Evolutionary conservation across 2,797 vertebrate genomes (phyloP).

Genomic region (Esox masquinongy): DNA sequence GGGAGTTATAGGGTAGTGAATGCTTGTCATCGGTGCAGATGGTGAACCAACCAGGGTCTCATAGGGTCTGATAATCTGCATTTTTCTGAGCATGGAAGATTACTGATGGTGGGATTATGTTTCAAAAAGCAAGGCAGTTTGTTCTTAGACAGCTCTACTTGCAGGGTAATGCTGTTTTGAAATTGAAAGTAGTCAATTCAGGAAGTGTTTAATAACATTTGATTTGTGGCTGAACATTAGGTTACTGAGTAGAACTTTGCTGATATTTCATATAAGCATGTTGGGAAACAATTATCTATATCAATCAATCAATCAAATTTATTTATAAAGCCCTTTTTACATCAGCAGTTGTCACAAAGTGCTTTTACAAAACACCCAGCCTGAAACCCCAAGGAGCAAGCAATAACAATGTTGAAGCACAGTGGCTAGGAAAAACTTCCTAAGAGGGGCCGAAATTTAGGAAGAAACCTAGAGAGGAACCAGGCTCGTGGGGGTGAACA

Average conservation of each 20-base stretch:
- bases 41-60: constrained; percentile 12
- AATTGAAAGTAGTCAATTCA: no score
- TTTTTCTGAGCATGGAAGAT: constrained; percentile 51
- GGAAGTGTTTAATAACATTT: neutral
- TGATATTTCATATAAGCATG: neutral
- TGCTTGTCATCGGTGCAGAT: constrained; percentile 41
- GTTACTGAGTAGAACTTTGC: constrained; percentile 3
- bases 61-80: constrained; percentile 37
- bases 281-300: neutral
- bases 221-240: neutral
- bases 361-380: no score
- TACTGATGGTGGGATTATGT: constrained; percentile 50
- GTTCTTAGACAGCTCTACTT: neutral
- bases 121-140: constrained; percentile 25
- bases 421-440: no score
- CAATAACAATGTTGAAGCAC: no score
- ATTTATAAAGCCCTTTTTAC: no score
- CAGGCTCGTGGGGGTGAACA: no score
- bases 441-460: no score
- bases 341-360: no score
- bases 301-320: no score
- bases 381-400: no score
- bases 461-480: no score
- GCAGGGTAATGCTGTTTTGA: no score
- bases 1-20: constrained; percentile 1